Evolutionary conservation across 2,888 invertebrate genomes (phyloP), one percentile per base, ranked within the genome.

Genomic region (Chalcosyrphus nemorum): DNA sequence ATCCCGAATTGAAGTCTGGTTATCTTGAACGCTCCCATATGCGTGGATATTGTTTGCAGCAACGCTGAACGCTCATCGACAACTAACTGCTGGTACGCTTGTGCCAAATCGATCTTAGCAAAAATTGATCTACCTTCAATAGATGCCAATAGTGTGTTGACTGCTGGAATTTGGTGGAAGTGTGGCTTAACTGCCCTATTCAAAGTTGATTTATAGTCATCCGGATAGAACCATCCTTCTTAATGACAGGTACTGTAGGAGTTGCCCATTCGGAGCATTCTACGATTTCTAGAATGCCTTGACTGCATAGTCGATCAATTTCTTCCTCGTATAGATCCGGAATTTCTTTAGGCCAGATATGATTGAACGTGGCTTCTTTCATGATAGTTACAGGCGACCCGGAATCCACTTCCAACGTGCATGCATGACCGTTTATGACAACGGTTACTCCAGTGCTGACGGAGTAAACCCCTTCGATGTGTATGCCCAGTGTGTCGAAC

Each of bases 61-160:
- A 87, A 84, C 27, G 89, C 87, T 3, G 89, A 87, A 71, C 88
- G 85, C 19, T 89, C 87, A 70, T 89, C 89, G 4, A 90, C 85
- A 7, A 65, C 45, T n/a, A 89, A 63, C 85, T 91, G 90, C 65
- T 89, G 88, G 85, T 90, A 91, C 5, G 90, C 90, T 57, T 90
- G 88, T 2, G 86, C 81, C 11, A 91, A 85, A 80, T 92, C 90
- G 6, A 91, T 84, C 81, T 89, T 90, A 2, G 88, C 86, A 86
- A 91, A 91, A 24, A 86, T 70, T 32, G 77, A 86, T 13, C 89
- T 89, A 41, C 87, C 88, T 65, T 76, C 72, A 24, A 88, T 87
- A 35, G 52, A 77, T 17, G 71, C 59, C 11, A 86, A 63, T 5
- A 82, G 59, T 4, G 68, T 82, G 13, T 15, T 82, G 1, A 86